These are phyloP conservation scores for Salvelinus fontinalis DNA, from an alignment of 2,113 vertebrate genomes.

Conservation along the genomic window DNA sequence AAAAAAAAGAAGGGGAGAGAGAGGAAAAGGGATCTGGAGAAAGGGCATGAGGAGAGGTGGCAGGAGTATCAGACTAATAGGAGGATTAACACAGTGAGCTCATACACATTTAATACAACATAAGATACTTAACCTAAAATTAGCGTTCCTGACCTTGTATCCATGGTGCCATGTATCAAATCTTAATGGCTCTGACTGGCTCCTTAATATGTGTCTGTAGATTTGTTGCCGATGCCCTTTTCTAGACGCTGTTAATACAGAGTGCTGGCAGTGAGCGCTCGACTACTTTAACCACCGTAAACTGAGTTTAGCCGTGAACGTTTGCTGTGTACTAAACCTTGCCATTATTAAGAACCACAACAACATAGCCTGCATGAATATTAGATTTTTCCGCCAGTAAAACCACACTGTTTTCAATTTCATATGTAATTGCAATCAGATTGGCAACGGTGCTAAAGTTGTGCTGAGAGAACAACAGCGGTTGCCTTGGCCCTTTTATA, in stretches of 20 bases:
- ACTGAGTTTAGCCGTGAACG: background rate
- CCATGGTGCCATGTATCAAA: background rate
- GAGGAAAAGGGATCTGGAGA: background rate
- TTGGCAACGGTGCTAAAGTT: background rate
- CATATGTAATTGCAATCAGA: too few species aligned
- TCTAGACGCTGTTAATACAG: too few species aligned
- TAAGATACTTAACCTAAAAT: background rate
- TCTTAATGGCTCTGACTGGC: too few species aligned
- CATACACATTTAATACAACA: background rate
- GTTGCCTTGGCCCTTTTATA: background rate
- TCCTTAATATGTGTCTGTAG: too few species aligned
- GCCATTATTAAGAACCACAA: background rate
- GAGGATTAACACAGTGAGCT: background rate
- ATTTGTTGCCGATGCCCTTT: too few species aligned
- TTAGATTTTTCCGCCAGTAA: background rate
- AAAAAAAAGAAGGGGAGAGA: background rate
- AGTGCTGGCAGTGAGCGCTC: too few species aligned
- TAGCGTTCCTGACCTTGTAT: background rate
- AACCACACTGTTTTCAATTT: background rate
- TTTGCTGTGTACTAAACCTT: background rate
- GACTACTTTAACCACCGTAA: too few species aligned
- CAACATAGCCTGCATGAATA: background rate
- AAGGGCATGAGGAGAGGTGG: background rate
- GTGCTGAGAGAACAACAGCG: background rate
- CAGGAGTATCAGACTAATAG: background rate